A percentile compares a stretch with the other conserved stretches of the same genome.
These are phyloP conservation scores for Festucalex cinctus DNA, from an alignment of 2,113 vertebrate genomes.

Conservation along the genomic window DNA sequence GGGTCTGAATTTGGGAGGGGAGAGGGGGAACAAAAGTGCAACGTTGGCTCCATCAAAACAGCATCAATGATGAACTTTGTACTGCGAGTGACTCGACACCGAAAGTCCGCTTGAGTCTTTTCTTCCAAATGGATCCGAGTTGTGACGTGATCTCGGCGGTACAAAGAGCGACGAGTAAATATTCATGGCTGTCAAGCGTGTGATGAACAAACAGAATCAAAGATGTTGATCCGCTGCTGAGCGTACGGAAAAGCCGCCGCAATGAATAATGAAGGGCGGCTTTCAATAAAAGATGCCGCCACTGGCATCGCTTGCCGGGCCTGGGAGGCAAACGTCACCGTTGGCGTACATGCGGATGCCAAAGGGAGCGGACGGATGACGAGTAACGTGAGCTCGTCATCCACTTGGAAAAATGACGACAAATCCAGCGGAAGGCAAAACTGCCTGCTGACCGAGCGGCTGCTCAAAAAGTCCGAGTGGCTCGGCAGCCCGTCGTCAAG, in stretches of 20 bases:
- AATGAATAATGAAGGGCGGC: constrained; percentile 66
- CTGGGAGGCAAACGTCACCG: constrained; percentile 50
- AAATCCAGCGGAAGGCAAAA: too few relatives aligned
- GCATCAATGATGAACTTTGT: constrained; percentile 23
- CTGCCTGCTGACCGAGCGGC: too few relatives aligned
- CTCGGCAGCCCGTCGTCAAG: too few relatives aligned
- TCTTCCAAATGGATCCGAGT: constrained; percentile 31
- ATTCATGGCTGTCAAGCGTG: constrained; percentile 49
- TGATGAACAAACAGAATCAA: constrained; percentile 58
- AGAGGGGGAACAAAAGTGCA: not conserved
- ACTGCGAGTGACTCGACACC: constrained; percentile 12
- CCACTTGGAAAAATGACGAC: too few relatives aligned
- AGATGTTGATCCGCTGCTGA: constrained; percentile 60
- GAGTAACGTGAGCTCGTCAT: not conserved
- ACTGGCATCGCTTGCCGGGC: constrained; percentile 52
- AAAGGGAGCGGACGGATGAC: constrained; percentile 24
- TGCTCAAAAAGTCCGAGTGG: too few relatives aligned
- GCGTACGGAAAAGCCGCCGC: constrained; percentile 45
- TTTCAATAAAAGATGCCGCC: constrained; percentile 65
- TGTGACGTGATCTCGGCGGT: constrained; percentile 34
- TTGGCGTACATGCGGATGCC: constrained; percentile 32
- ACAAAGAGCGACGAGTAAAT: constrained; percentile 29
- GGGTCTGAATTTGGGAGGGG: not conserved
- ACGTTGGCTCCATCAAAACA: constrained; percentile 10
- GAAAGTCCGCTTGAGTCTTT: constrained; percentile 39